Evolutionary conservation across 2,888 invertebrate genomes (phyloP), one percentile per base, ranked within the genome.

Genomic region (Caenorhabditis virilis): DNA sequence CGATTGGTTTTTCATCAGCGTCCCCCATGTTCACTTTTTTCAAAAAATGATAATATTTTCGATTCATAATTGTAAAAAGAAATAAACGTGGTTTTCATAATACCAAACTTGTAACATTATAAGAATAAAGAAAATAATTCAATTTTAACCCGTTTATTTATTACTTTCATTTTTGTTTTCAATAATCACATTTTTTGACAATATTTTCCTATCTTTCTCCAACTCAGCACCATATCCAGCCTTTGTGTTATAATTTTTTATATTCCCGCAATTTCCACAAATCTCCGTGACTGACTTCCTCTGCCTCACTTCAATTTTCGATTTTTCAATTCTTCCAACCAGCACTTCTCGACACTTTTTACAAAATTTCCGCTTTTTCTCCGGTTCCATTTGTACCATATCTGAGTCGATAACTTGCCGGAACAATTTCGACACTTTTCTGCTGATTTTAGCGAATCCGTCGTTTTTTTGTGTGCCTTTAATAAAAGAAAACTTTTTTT

Each of bases 261-360:
- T 45, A 35, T 56, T 52, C 20, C 49, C 38, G 26, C 66, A 66
- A 39, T 61, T 57, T 15, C 55, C 50, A 25, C 66, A 66, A 30
- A 50, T 50, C 42, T 65, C 56, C 7, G 56, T 59, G 33, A 65
- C 36, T 3, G 61, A 49, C 15, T 59, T 51, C 23, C 47, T 23
- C 18, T 61, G 46, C 33, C 51, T 57, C 15, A 50, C 23, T 2
- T 30, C 25, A 7, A 61, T 30, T 22, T 51, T 38, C 13, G 62
- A 39, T 53, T 61, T 66, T 33, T 22, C 20, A n/a, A 58, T 55
- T 56, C 53, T 63, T 36, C 64, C 68, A 6, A 62, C 52, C 13
- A 74, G 48, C 16, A 76, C 74, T 54, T 74, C 69, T 47, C 66
- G 62, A 52, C 77, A 77, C 16, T 68, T 74, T 50, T 63, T 65